Evolutionary conservation across 1,140 invertebrate genomes (phyloP).

Genomic region (Solenopsis fugax): DNA sequence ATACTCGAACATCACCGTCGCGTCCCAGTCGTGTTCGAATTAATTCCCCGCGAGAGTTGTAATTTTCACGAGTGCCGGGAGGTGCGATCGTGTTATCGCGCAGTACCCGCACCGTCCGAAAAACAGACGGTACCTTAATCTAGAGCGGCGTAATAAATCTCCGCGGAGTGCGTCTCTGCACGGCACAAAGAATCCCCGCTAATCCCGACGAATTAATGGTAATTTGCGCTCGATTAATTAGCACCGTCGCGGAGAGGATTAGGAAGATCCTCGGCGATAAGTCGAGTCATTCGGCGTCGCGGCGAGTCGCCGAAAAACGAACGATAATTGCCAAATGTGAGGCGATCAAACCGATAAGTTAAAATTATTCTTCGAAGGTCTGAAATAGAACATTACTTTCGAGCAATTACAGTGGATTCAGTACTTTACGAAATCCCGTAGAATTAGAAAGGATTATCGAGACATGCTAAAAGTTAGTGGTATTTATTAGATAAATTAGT

Average conservation of each 20-base stretch:
- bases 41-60: conserved; percentile 61
- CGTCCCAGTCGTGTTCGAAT: conserved; percentile 42
- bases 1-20: conserved; percentile 28
- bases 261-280: conserved; percentile 40
- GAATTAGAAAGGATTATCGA: neutral
- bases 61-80: conserved; percentile 49
- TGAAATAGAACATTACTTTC: conserved; percentile 6
- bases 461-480: neutral
- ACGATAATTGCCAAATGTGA: conserved; percentile 35
- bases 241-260: conserved; percentile 54
- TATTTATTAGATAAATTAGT: neutral
- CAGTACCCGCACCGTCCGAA: conserved; percentile 18
- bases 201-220: conserved; percentile 65
- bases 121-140: conserved; percentile 58
- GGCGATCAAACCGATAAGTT: neutral
- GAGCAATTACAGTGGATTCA: conserved; percentile 2
- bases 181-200: conserved; percentile 52
- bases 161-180: conserved; percentile 42
- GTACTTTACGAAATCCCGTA: neutral
- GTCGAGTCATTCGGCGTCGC: conserved; percentile 50
- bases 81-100: conserved; percentile 42
- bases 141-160: conserved; percentile 52
- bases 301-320: neutral
- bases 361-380: neutral
- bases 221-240: conserved; percentile 68